Evolutionary conservation across 2,888 invertebrate genomes (phyloP), one percentile per base, ranked within the genome.

Genomic region (Orgyia antiqua): DNA sequence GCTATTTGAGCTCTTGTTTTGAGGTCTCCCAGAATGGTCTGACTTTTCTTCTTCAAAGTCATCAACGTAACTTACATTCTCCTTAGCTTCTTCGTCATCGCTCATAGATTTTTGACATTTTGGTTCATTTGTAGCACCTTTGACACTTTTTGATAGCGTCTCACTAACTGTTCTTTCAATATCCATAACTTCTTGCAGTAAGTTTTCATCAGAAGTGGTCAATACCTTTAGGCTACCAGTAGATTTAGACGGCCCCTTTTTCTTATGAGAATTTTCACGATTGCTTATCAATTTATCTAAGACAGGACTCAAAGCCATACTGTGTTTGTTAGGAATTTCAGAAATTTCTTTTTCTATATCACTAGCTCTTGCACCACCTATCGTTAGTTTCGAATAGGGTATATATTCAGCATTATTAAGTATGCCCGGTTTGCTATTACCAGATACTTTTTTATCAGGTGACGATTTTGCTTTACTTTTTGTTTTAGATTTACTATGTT

Each of bases 21-120:
- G 41, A 17, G 47, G 49, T 20, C 42, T 33, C 18, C 31, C 45
- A 9, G 65, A 61, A n/a, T 43, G 42, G 15, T 70, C 67, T 2
- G 77, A 68, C 42, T 73, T 76, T n/a, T 78, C 78, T 28, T 76
- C 79, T 50, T 87, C 87, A 48, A 87, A 87, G 52, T 87, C 87
- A 49, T 87, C 87, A 28, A 49, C 73, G 42, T 87, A 87, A 33
- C 75, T 84, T 24, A 74, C 68, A 42, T 63, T 68, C 20, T 53
- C 60, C 12, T 45, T 45, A 24, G 19, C 13, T 24, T 46, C 55
- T 18, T 55, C 51, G 12, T 39, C 50, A 15, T 59, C 51, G 37
- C 43, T 61, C 20, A 51, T 42, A 24, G 32, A 20, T 20, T 50
- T 54, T 33, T 50, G 51, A 9, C 27, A 4, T 24, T 12, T 5